A percentile compares a stretch with the other conserved stretches of the same genome.
Conservation (phyloP, 2,888 invertebrate genomes). For the Eurytoma adleriae region DNA sequence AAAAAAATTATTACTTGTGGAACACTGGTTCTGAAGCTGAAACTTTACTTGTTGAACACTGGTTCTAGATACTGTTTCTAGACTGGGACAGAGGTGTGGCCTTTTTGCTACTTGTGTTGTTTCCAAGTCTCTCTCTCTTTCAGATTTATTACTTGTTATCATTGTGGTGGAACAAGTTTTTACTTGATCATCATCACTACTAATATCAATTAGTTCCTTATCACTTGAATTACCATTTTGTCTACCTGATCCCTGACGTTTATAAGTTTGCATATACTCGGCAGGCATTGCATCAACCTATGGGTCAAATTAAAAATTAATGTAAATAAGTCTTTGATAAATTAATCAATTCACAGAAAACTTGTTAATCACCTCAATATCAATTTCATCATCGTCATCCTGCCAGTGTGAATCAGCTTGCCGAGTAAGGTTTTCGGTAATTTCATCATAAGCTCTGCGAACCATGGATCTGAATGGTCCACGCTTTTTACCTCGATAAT, state of each 20-base stretch:
- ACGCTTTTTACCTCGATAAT: conserved; percentile 89
- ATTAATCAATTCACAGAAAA: background rate
- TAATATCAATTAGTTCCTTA: conserved; percentile 87
- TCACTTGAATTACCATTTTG: conserved; percentile 78
- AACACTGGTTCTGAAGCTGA: no score
- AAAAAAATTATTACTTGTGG: background rate
- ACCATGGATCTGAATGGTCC: conserved; percentile 87
- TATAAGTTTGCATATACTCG: conserved; percentile 78
- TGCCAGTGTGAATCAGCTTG: conserved; percentile 77
- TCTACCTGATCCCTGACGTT: conserved; percentile 59
- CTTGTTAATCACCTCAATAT: conserved; percentile 69
- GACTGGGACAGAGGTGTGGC: conserved; percentile 35
- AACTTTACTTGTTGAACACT: no score
- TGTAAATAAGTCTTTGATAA: conserved; percentile 25
- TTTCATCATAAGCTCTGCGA: conserved; percentile 82
- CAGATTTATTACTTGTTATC: background rate
- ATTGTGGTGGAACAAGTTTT: background rate
- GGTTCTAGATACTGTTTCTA: background rate
- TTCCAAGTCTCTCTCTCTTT: conserved; percentile 42
- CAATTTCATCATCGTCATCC: conserved; percentile 74
- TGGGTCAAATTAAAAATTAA: conserved; percentile 65
- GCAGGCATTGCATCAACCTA: conserved; percentile 72
- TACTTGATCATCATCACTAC: conserved; percentile 82
- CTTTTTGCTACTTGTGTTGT: conserved; percentile 44
- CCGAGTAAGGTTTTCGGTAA: conserved; percentile 74